phyloP scores from a whole-genome alignment of 2,888 invertebrate genomes.

The Rhodophaea formosa region DNA sequence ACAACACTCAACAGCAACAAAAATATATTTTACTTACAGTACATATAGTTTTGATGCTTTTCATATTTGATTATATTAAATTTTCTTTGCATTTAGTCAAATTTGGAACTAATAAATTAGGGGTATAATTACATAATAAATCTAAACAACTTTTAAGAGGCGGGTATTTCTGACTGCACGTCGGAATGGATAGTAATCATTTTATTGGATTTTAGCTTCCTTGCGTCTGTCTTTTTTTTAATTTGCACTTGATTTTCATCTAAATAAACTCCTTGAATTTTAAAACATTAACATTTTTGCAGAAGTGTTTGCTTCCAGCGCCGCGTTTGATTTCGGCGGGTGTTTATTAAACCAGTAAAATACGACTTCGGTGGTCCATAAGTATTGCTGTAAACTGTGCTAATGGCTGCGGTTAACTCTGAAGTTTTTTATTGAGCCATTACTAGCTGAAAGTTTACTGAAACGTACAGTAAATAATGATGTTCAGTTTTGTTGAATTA shows the following conservation, averaged over 20 bases:
- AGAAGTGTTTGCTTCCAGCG: background rate
- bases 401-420: background rate
- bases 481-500: background rate
- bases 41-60: too few species aligned
- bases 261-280: background rate
- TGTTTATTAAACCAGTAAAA: slow-evolving; percentile 3
- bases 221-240: background rate
- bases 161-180: too few species aligned
- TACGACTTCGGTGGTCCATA: background rate
- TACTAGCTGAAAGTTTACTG: background rate
- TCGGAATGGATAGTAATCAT: too few species aligned
- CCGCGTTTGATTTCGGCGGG: background rate
- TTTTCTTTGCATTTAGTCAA: too few species aligned
- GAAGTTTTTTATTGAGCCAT: background rate
- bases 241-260: background rate
- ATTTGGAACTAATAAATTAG: too few species aligned
- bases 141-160: too few species aligned
- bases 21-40: too few species aligned
- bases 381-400: background rate
- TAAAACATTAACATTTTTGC: background rate
- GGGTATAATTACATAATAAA: too few species aligned
- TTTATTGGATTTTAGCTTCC: too few species aligned
- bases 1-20: too few species aligned
- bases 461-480: background rate
- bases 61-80: too few species aligned